Conservation (phyloP, 92 coral and sea anemone genomes). For the Pocillopora meandrina region DNA sequence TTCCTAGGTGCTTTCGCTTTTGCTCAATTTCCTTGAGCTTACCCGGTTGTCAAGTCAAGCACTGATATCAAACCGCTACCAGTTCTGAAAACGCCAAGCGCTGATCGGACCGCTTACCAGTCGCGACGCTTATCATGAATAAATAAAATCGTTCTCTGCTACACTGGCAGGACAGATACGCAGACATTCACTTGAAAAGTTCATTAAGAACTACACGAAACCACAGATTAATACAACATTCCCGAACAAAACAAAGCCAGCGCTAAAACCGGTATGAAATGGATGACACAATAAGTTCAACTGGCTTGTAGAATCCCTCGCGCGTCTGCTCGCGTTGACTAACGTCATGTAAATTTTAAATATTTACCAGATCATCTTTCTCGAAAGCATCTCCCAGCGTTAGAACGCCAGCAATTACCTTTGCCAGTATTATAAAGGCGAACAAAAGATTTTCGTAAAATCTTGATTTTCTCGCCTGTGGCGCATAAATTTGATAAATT, state of each 20-base stretch:
- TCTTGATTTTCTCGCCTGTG: neutral
- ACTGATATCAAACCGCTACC: neutral
- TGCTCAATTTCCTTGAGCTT: neutral
- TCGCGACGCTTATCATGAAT: slow-evolving; percentile 37
- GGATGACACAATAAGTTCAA: neutral
- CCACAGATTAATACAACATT: neutral
- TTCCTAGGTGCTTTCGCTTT: neutral
- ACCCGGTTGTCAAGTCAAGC: too few species aligned
- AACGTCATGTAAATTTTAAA: neutral
- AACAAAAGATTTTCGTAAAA: neutral
- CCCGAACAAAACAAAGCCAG: neutral
- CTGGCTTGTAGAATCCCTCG: neutral
- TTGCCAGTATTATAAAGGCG: neutral
- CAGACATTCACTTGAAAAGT: neutral
- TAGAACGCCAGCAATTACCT: neutral
- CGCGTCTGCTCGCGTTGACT: neutral
- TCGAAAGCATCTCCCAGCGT: neutral
- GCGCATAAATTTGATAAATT: neutral
- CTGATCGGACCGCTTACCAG: neutral
- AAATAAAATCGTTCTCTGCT: slow-evolving; percentile 14
- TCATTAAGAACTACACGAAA: neutral
- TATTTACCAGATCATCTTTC: neutral
- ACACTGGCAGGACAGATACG: neutral
- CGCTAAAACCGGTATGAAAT: neutral
- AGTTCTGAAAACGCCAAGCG: neutral